Conservation (phyloP, 1,140 invertebrate genomes). For the Lepidurus couesii region DNA sequence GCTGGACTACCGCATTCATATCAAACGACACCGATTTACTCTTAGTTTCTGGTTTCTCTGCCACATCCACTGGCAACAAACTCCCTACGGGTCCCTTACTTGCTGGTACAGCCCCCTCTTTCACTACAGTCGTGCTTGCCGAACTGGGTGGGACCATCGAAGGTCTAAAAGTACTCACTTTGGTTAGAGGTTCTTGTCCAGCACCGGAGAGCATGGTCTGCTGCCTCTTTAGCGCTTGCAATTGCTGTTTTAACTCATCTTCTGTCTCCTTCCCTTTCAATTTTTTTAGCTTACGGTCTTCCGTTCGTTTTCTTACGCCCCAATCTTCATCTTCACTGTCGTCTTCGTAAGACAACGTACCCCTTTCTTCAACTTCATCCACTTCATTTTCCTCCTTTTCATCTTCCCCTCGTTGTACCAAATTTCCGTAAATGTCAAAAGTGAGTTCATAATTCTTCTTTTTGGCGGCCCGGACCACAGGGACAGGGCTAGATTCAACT, state of each 20-base stretch:
- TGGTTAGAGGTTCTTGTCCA: neutral
- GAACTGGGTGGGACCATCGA: neutral
- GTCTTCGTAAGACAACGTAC: neutral
- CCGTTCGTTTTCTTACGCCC: neutral
- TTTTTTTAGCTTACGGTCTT: neutral
- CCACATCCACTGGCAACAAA: neutral
- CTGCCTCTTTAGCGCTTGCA: neutral
- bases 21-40: neutral
- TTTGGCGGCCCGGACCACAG: neutral
- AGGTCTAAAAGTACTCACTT: neutral
- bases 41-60: neutral
- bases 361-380: neutral
- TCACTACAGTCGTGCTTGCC: neutral
- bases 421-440: neutral
- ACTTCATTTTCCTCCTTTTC: neutral
- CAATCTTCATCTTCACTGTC: neutral
- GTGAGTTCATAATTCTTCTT: neutral
- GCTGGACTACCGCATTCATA: constrained; percentile 4
- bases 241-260: neutral
- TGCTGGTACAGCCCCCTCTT: neutral
- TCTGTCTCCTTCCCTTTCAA: neutral
- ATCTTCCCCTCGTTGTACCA: neutral
- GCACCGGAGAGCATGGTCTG: neutral
- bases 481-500: neutral
- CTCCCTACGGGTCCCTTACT: neutral